phyloP scores from a whole-genome alignment of 1,140 invertebrate species.

The Atta texana region DNA sequence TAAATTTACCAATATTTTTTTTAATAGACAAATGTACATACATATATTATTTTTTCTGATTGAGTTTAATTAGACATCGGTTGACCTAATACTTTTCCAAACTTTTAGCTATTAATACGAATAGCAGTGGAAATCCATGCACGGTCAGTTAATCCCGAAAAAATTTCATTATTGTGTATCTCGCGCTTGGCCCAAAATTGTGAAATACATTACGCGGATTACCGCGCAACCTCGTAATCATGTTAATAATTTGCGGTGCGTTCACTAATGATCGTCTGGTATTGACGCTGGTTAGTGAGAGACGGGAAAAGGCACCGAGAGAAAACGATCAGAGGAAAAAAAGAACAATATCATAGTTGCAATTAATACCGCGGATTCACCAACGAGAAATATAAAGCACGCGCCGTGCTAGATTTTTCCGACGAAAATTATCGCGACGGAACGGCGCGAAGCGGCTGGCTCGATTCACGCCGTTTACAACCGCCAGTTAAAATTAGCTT shows the following conservation, averaged over 20 bases:
- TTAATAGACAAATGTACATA: background rate
- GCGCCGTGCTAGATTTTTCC: constrained; percentile 45
- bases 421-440: constrained; percentile 51
- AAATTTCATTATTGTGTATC: constrained; percentile 60
- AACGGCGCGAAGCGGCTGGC: constrained; percentile 43
- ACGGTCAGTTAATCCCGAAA: constrained; percentile 48
- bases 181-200: constrained; percentile 46
- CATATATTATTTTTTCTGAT: background rate
- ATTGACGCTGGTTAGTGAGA: constrained; percentile 13
- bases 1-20: background rate
- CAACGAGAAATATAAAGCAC: constrained; percentile 58
- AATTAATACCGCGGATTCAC: constrained; percentile 62
- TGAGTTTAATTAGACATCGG: background rate
- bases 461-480: constrained; percentile 54
- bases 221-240: constrained; percentile 70
- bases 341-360: constrained; percentile 11
- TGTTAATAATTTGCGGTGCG: constrained; percentile 74
- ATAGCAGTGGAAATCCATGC: background rate
- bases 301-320: background rate
- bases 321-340: background rate
- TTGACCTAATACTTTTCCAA: constrained; percentile 12
- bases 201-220: constrained; percentile 65
- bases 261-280: constrained; percentile 74
- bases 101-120: background rate
- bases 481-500: constrained; percentile 58